Evolutionary conservation across 2,888 invertebrate genomes (phyloP).

Genomic region (Noctua janthina): DNA sequence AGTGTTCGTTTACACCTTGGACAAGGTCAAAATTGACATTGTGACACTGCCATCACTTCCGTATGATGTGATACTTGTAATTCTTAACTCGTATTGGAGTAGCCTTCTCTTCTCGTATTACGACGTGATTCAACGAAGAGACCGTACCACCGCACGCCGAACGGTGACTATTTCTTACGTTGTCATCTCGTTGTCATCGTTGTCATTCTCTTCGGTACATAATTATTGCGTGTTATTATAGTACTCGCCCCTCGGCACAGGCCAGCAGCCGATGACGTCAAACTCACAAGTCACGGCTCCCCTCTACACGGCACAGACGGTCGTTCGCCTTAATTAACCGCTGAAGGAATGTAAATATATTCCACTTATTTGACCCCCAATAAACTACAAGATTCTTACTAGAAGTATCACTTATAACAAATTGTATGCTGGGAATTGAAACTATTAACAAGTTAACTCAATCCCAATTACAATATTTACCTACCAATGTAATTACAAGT

Average conservation of each 20-base stretch:
- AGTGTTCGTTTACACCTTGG: neutral
- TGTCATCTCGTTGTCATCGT: neutral
- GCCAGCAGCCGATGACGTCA: constrained; percentile 21
- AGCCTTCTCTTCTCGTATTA: neutral
- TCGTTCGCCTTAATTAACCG: constrained; percentile 32
- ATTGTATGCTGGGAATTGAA: constrained; percentile 5
- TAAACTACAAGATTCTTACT: constrained; percentile 1
- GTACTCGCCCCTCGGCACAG: neutral
- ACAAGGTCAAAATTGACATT: neutral
- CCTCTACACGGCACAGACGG: constrained; percentile 1
- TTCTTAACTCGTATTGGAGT: neutral
- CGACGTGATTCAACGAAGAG: no score
- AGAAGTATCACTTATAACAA: neutral
- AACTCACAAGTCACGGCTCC: neutral
- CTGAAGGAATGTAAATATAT: constrained; percentile 27
- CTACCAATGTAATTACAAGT: neutral
- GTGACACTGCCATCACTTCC: neutral
- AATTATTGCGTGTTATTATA: constrained; percentile 3
- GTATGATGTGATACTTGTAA: neutral
- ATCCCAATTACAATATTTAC: constrained; percentile 19
- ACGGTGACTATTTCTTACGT: neutral
- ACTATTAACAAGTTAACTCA: constrained; percentile 10
- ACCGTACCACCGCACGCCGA: neutral
- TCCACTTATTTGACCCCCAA: constrained; percentile 17
- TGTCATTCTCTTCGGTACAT: neutral